These are phyloP conservation scores for Cherax destructor DNA, from an alignment of 1,140 invertebrate species.

Conservation along the genomic window DNA sequence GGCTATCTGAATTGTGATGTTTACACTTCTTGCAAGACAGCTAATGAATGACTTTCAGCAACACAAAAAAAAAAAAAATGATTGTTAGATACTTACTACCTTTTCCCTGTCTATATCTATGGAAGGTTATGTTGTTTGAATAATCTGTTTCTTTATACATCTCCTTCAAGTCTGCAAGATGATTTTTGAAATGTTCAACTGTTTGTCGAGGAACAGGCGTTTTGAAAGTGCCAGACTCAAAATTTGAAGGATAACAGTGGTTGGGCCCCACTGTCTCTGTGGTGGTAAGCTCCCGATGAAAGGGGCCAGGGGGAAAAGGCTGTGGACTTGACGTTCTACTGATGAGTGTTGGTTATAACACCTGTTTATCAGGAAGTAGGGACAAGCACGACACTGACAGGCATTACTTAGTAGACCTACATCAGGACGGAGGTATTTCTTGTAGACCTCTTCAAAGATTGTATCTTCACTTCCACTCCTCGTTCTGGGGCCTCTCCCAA, in stretches of 20 bases:
- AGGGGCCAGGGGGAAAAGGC: conserved; percentile 16
- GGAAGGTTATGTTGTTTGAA: too few species aligned
- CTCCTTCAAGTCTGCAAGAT: background rate
- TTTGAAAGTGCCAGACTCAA: background rate
- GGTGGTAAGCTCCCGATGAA: conserved; percentile 6
- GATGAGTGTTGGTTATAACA: conserved; percentile 19
- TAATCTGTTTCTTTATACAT: too few species aligned
- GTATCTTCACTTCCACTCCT: conserved; percentile 4
- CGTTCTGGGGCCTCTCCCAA: background rate
- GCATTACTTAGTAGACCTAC: conserved; percentile 25
- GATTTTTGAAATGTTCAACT: background rate
- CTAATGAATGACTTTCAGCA: too few species aligned
- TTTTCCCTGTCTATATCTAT: too few species aligned
- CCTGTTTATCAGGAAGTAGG: conserved; percentile 5
- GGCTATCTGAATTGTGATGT: too few species aligned
- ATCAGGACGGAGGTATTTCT: conserved; percentile 12
- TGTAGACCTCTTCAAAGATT: conserved; percentile 31
- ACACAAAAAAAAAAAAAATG: too few species aligned
- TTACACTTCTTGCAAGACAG: too few species aligned
- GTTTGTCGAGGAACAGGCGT: background rate
- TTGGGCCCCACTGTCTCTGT: background rate
- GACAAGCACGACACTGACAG: conserved; percentile 27
- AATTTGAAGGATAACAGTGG: background rate
- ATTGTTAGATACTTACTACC: too few species aligned
- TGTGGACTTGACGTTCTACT: background rate